Base-by-base conservation (phyloP, 2,113 vertebrate species). In the Apteryx owenii region DNA sequence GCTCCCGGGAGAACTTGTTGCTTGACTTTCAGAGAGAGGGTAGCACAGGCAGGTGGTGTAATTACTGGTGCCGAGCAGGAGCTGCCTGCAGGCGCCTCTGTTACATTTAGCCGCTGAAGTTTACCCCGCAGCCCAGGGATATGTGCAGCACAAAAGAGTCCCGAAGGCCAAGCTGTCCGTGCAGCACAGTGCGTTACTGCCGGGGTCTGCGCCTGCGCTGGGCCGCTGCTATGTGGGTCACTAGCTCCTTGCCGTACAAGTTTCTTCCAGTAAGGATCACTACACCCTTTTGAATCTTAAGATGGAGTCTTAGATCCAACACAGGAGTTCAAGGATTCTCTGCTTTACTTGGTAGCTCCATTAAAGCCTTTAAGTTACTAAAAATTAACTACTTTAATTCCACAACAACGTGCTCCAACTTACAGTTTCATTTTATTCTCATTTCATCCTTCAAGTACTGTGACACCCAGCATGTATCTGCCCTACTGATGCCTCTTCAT, bases 141-240 rank as follows among this genome's bases (percentile, higher is more conserved):
- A 31, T 10, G 11, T 5, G 0, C 6, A 10, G 73, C 18, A 33
- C 53, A 19, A 7, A 0, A 0, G 6, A n/a, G n/a, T 5, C 19
- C 36, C 29, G 38, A 48, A 81, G 44, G 26, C 28, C 75, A 22
- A 38, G 70, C n/a, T 65, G 62, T 16, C 42, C 1, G 2, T 26
- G 19, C 64, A 86, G 62, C 3, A 1, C 15, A 54, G 89, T 8
- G 21, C 87, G 7, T 48, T 48, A 48, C 46, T 19, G 46, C 46
- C 19, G 46, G 18, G 46, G 46, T 7, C 17, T 48, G 18, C 7
- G 17, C 18, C 46, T 48, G 9, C 7, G 17, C 46, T 4, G 46
- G 17, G 46, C 18, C 8, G 19, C 46, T 48, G 46, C 46, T 48
- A 48, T 48, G 18, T 48, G 46, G 46, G 46, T 48, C 18, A 48